Evolutionary conservation across 2,113 vertebrate species (phyloP).

Genomic region (Scatophagus argus): DNA sequence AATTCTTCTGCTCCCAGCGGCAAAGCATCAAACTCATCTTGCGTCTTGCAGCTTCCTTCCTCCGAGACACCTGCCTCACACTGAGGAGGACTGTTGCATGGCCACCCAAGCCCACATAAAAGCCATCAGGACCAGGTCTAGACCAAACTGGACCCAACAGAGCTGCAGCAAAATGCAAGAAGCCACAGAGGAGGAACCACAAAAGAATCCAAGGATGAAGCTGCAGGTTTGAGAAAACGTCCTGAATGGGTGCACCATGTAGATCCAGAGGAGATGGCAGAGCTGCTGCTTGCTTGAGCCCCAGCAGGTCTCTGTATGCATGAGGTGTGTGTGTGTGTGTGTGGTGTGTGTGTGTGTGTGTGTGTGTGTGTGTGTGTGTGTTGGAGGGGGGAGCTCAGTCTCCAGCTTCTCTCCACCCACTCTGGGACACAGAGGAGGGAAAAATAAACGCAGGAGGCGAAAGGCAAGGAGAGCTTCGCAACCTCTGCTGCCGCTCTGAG

Average conservation of each 20-base stretch:
- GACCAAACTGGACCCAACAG: not conserved
- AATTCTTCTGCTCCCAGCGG: conserved; percentile 92
- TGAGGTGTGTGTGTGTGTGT: too few species aligned
- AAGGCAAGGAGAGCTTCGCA: conserved; percentile 60
- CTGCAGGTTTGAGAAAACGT: conserved; percentile 21
- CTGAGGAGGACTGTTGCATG: conserved; percentile 8
- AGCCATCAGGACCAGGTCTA: conserved; percentile 41
- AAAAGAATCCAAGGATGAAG: conserved; percentile 14
- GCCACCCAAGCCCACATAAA: conserved; percentile 25
- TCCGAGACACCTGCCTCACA: conserved; percentile 81
- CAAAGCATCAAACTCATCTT: conserved; percentile 92
- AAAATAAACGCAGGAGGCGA: conserved; percentile 66
- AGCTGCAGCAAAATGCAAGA: not conserved
- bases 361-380: too few species aligned
- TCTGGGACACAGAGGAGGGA: conserved; percentile 68
- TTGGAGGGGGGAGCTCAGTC: conserved; percentile 23
- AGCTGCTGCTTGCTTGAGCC: conserved; percentile 54
- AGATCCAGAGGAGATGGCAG: conserved; percentile 32
- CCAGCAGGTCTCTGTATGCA: conserved; percentile 61
- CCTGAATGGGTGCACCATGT: conserved; percentile 30
- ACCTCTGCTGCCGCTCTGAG: conserved; percentile 59
- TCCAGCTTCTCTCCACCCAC: conserved; percentile 68
- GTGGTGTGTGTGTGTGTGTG: too few species aligned
- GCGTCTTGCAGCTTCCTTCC: conserved; percentile 34
- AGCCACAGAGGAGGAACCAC: conserved; percentile 17